A percentile compares a stretch with the other conserved stretches of the same genome.
These are phyloP conservation scores for Zoanthus sansibaricus DNA, from an alignment of 92 coral and sea anemone species.

Conservation along the genomic window DNA sequence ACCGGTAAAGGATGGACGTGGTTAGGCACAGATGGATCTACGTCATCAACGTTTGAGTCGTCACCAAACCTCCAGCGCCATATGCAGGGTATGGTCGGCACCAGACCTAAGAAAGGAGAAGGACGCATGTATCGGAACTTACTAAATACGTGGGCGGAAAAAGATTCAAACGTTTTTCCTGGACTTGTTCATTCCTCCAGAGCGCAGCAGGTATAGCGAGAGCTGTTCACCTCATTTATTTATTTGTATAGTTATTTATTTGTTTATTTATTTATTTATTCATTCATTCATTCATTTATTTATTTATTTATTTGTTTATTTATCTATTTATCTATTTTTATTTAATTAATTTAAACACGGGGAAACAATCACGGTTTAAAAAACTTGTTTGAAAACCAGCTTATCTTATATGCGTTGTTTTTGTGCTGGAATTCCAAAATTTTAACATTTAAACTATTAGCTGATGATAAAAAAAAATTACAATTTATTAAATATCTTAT, in stretches of 20 bases:
- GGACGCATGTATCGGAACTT: constrained; percentile 83
- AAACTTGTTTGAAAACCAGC: no score
- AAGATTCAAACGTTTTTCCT: constrained; percentile 85
- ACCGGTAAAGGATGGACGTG: constrained; percentile 99
- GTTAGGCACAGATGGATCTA: constrained; percentile 98
- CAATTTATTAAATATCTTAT: background rate
- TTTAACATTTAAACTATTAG: background rate
- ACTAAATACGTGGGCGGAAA: constrained; percentile 88
- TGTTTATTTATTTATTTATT: no score
- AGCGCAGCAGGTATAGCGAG: constrained; percentile 72
- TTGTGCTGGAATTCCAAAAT: no score
- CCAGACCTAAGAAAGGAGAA: constrained; percentile 92
- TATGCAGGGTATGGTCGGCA: constrained; percentile 99
- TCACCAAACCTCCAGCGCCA: constrained; percentile 94
- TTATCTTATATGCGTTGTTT: no score
- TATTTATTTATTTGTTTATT: no score
- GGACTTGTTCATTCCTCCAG: constrained; percentile 93
- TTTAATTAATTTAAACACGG: no score
- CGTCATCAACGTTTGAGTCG: constrained; percentile 88
- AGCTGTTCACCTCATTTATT: no score
- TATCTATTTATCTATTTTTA: no score
- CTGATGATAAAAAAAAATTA: background rate
- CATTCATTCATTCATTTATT: no score
- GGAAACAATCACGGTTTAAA: no score
- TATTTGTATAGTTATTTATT: no score